Conservation (phyloP, 2,113 vertebrate species). For the Eptesicus fuscus region DNA sequence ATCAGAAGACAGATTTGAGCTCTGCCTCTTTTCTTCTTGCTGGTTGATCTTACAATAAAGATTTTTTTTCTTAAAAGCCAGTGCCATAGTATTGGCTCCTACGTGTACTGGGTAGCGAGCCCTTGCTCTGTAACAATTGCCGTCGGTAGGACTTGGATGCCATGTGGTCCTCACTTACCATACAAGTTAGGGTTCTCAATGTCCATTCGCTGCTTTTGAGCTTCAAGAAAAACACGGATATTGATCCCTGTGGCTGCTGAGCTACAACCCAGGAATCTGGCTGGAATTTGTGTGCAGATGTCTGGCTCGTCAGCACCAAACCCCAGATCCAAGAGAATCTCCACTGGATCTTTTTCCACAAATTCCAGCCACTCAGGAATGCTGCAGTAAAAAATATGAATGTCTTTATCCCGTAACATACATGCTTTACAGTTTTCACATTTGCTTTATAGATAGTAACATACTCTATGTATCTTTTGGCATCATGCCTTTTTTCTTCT, state of each 20-base stretch:
- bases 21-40: neutral
- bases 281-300: constrained; percentile 88
- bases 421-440: neutral
- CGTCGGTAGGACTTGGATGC: neutral
- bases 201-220: constrained; percentile 88
- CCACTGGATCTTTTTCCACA: constrained; percentile 90
- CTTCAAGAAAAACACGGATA: constrained; percentile 87
- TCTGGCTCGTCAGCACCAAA: constrained; percentile 92
- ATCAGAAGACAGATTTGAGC: neutral
- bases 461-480: neutral
- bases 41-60: neutral
- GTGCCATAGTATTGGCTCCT: neutral
- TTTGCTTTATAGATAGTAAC: neutral
- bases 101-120: rapidly evolving
- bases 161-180: constrained; percentile 79
- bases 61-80: neutral
- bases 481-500: neutral
- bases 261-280: constrained; percentile 86
- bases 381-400: constrained; percentile 75
- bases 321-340: constrained; percentile 92
- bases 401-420: neutral
- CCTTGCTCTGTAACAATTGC: neutral
- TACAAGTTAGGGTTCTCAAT: constrained; percentile 86
- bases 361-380: constrained; percentile 86
- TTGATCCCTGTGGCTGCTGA: constrained; percentile 90